Evolutionary conservation across 2,113 vertebrate genomes (phyloP).

Genomic region (Sapayoa aenigma): DNA sequence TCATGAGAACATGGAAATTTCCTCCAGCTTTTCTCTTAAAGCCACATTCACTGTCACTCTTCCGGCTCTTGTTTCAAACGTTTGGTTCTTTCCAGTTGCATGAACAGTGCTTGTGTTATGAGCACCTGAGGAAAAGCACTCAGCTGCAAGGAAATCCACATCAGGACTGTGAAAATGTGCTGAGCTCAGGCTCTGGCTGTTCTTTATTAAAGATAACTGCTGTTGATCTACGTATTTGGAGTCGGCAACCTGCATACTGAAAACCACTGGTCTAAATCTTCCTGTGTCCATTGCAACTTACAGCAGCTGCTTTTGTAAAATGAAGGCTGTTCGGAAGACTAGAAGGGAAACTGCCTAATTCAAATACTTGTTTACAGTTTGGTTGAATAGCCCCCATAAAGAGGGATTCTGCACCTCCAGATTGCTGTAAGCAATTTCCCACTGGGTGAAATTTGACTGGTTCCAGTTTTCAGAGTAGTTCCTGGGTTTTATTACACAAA

Average conservation of each 20-base stretch:
- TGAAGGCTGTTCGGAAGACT: conserved; percentile 8
- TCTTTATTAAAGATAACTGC: not conserved
- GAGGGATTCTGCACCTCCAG: conserved; percentile 38
- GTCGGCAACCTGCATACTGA: not conserved
- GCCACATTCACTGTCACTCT: not conserved
- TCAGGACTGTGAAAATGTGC: conserved; percentile 7
- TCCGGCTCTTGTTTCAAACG: not conserved
- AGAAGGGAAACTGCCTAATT: conserved; percentile 29
- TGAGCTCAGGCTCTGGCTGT: not conserved
- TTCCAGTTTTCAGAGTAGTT: conserved; percentile 49
- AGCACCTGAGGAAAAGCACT: not conserved
- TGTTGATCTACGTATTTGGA: not conserved
- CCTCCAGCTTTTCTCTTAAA: not conserved
- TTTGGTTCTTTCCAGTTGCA: conserved; percentile 14
- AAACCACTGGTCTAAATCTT: conserved; percentile 35
- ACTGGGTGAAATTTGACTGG: conserved; percentile 34
- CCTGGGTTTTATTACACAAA: conserved; percentile 36
- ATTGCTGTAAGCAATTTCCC: not conserved
- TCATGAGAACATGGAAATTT: not conserved
- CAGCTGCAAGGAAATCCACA: not conserved
- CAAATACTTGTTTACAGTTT: not conserved
- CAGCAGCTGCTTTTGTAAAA: conserved; percentile 15
- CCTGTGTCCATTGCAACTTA: not conserved
- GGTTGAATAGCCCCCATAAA: conserved; percentile 30
- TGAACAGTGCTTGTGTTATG: not conserved